Percentiles rank a stretch among this genome's conserved stretches.
Evolutionary conservation across 2,888 invertebrate genomes (phyloP).

Genomic region (Poecilobothrus nobilitatus): DNA sequence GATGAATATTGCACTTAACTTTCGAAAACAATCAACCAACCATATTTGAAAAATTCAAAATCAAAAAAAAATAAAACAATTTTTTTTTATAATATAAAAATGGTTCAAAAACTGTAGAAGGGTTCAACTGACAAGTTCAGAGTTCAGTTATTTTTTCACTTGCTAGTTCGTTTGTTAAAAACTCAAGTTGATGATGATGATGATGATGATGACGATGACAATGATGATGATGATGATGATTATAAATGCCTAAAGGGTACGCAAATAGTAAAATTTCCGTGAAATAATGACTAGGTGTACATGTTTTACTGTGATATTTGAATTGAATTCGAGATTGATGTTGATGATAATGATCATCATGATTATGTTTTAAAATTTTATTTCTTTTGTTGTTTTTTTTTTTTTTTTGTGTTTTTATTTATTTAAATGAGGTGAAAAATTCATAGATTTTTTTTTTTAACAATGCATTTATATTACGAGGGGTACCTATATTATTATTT

Average conservation of each 20-base stretch:
- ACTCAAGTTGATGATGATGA: too few relatives aligned
- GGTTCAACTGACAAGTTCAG: slow-evolving; percentile 3
- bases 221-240: background rate
- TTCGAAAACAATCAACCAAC: too few relatives aligned
- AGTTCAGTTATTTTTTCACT: background rate
- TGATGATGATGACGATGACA: too few relatives aligned
- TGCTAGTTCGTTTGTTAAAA: background rate
- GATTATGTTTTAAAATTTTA: background rate
- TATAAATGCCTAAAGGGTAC: background rate
- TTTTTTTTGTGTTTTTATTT: too few relatives aligned
- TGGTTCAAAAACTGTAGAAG: background rate
- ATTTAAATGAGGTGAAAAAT: background rate
- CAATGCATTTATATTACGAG: too few relatives aligned
- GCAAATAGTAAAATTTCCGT: background rate
- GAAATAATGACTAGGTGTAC: background rate
- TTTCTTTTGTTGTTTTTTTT: background rate
- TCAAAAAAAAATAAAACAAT: too few relatives aligned
- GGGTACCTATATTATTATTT: too few relatives aligned
- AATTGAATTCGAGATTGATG: background rate
- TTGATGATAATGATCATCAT: background rate
- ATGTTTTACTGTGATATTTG: background rate
- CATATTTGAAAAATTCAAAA: too few relatives aligned
- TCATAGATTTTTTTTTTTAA: background rate
- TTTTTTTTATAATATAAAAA: too few relatives aligned
- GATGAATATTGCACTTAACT: too few relatives aligned